Conservation (phyloP, 2,888 invertebrate species). For the Ellobium chinense region DNA sequence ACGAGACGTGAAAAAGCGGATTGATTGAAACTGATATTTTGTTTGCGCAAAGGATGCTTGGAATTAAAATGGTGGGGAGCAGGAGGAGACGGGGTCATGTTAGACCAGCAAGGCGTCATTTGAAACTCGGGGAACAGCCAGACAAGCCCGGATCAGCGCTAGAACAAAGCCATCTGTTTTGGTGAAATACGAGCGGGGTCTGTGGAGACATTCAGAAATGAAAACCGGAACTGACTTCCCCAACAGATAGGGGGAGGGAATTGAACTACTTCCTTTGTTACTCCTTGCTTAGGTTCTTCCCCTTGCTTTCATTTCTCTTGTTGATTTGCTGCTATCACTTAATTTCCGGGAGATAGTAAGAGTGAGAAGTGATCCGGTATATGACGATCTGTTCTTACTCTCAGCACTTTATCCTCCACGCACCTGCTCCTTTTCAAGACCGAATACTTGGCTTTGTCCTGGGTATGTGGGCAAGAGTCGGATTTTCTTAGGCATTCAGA, state of each 20-base stretch:
- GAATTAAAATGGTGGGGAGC: not conserved
- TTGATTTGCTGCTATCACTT: too few relatives aligned
- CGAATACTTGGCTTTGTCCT: too few relatives aligned
- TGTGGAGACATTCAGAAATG: too few relatives aligned
- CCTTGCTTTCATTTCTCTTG: too few relatives aligned
- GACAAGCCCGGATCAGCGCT: not conserved
- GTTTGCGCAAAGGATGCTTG: conserved; percentile 2
- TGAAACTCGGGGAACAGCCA: not conserved
- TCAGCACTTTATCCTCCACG: too few relatives aligned
- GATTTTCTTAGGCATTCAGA: too few relatives aligned
- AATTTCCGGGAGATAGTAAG: too few relatives aligned
- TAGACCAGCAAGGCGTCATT: not conserved
- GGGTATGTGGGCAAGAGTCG: too few relatives aligned
- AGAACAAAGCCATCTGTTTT: conserved; percentile 14
- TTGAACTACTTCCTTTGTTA: not conserved
- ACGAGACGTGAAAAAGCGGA: not conserved
- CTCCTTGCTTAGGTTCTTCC: too few relatives aligned
- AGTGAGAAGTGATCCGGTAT: too few relatives aligned
- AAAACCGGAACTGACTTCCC: not conserved
- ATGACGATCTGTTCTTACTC: too few relatives aligned
- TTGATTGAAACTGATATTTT: conserved; percentile 33
- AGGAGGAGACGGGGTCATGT: not conserved
- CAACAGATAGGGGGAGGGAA: not conserved
- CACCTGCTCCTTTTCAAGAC: too few relatives aligned
- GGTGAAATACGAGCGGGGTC: not conserved